Conservation (phyloP, 2,888 invertebrate genomes). For the Drosophila formosana region DNA sequence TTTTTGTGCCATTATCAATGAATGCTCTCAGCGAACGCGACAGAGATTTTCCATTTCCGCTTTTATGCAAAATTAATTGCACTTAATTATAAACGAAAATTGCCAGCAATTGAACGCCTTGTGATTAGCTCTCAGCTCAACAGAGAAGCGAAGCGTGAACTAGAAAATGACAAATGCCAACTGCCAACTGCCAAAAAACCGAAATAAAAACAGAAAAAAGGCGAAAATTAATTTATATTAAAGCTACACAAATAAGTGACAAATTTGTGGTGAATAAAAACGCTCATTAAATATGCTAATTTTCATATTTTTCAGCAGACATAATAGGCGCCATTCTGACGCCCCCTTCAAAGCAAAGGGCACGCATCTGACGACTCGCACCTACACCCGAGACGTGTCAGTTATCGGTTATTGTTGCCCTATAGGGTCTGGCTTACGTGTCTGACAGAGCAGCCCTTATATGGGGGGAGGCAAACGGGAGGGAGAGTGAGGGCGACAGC, state of each 20-base stretch:
- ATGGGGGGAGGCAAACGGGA: neutral
- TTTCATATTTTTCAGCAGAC: slow-evolving; percentile 32
- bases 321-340: slow-evolving; percentile 29
- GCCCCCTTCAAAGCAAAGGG: slow-evolving; percentile 17
- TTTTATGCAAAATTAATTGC: slow-evolving; percentile 76
- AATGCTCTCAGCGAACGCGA: slow-evolving; percentile 41
- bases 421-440: slow-evolving; percentile 58
- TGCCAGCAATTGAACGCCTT: slow-evolving; percentile 51
- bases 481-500: neutral
- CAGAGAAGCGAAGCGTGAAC: slow-evolving; percentile 42
- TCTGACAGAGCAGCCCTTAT: slow-evolving; percentile 48
- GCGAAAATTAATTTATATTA: neutral
- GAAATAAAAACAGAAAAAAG: neutral
- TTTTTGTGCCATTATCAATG: slow-evolving; percentile 40
- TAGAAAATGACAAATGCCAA: slow-evolving; percentile 29
- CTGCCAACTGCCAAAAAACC: slow-evolving; percentile 6
- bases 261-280: slow-evolving; percentile 35
- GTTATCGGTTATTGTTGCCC: slow-evolving; percentile 32
- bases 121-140: slow-evolving; percentile 56
- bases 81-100: slow-evolving; percentile 64
- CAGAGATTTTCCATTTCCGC: slow-evolving; percentile 69
- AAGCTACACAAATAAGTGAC: slow-evolving; percentile 10
- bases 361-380: slow-evolving; percentile 23
- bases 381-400: slow-evolving; percentile 51
- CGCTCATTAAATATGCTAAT: slow-evolving; percentile 64